phyloP scores from a whole-genome alignment of 2,888 invertebrate genomes.

The Notodonta dromedarius region DNA sequence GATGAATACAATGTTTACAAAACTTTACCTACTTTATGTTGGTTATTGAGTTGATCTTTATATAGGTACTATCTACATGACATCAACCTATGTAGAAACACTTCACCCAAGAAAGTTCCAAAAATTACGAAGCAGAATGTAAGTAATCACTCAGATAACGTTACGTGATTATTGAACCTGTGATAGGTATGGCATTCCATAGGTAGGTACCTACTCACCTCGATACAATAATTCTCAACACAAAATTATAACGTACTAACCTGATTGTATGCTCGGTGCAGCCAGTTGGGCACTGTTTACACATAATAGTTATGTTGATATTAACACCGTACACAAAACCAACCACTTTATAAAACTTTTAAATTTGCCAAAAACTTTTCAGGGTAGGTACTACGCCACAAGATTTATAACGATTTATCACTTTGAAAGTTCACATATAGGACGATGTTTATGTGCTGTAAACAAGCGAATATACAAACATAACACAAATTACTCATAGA shows the following conservation, averaged over 20 bases:
- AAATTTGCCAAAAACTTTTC: slow-evolving; percentile 68
- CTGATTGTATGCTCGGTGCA: slow-evolving; percentile 14
- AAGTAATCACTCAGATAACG: slow-evolving; percentile 34
- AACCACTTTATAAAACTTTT: slow-evolving; percentile 47
- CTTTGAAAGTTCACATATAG: slow-evolving; percentile 43
- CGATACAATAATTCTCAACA: not conserved
- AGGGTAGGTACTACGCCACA: slow-evolving; percentile 60
- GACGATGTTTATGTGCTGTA: slow-evolving; percentile 1
- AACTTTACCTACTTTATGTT: too few species aligned
- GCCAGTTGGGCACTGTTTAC: slow-evolving; percentile 16
- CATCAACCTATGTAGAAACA: too few species aligned
- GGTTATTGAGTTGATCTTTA: too few species aligned
- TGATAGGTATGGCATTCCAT: slow-evolving; percentile 23
- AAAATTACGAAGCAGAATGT: slow-evolving; percentile 11
- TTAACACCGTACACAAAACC: slow-evolving; percentile 37
- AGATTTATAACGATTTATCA: slow-evolving; percentile 30
- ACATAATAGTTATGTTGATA: slow-evolving; percentile 21
- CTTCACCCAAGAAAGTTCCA: not conserved
- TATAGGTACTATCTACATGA: too few species aligned
- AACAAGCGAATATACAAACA: not conserved
- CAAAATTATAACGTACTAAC: slow-evolving; percentile 18
- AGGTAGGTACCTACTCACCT: slow-evolving; percentile 1
- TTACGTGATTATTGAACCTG: slow-evolving; percentile 37
- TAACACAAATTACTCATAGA: not conserved
- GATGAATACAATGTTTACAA: too few species aligned